Percentiles rank a stretch among this genome's conserved stretches.
These are phyloP conservation scores for Dryocosmus kuriphilus DNA, from an alignment of 2,888 invertebrate species.

Conservation along the genomic window DNA sequence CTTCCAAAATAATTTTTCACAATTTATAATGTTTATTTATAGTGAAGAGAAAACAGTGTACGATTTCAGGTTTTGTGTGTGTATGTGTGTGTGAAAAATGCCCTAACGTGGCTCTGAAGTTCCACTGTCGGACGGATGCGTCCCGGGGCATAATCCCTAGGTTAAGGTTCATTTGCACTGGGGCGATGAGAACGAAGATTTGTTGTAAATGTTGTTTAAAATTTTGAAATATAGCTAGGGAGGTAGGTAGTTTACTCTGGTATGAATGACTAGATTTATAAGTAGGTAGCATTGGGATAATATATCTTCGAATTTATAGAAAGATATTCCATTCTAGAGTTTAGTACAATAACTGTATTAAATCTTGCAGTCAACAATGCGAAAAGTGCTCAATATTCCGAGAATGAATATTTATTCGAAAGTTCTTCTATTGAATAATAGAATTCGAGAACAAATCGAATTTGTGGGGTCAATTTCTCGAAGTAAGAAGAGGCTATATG, in stretches of 20 bases:
- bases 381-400: background rate
- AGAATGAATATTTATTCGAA: background rate
- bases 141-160: too few species aligned
- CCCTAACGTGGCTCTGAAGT: too few species aligned
- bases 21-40: too few species aligned
- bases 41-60: too few species aligned
- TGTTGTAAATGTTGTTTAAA: background rate
- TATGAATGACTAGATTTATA: background rate
- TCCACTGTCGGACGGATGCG: too few species aligned
- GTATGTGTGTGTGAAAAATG: too few species aligned
- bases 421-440: too few species aligned
- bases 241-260: background rate
- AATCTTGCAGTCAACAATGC: too few species aligned
- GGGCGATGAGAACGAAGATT: background rate
- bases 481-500: background rate
- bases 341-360: background rate
- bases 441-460: background rate
- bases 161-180: too few species aligned
- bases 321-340: background rate
- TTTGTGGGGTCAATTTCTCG: background rate
- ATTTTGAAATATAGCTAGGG: background rate
- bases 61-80: too few species aligned
- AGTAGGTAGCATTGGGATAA: background rate
- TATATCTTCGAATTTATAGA: background rate
- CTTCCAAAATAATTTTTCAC: too few species aligned